Evolutionary conservation across 2,888 invertebrate genomes (phyloP), one percentile per base, ranked within the genome.

Genomic region (Thereva nobilitata): DNA sequence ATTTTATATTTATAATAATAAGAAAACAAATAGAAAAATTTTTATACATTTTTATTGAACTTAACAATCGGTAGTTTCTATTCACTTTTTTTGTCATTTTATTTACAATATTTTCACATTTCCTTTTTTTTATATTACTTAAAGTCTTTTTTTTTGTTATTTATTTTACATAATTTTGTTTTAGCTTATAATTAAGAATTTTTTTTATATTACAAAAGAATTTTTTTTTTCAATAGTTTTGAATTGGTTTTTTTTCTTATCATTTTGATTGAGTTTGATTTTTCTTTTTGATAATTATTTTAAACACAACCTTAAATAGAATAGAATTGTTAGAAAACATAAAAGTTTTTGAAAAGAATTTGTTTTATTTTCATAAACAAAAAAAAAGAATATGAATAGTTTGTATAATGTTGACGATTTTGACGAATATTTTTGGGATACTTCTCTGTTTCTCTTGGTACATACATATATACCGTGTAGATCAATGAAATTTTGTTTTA

Each of bases 291-390:
- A n/a, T 56, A 42, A 47, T 64, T 64, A 64, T 23, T 34, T 10
- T 47, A 23, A 64, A 65, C 65, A 65, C 65, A 65, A 65, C 65
- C 65, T 55, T 45, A 42, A 65, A 56, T 65, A 47, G 8, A 56
- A 65, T 47, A 56, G 37, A n/a, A 56, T 64, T 64, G 52, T 64
- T 12, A 41, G 37, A 47, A 35, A 59, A 59, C 35, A 59, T 10
- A 45, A 6, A 35, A 34, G 1, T 44, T 8, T 7, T 35, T 9
- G 9, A n/a, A 6, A 56, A 52, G 23, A 2, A 23, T 23, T 23
- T 23, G 23, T 23, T 23, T 2, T 23, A n/a, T n/a, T n/a, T n/a
- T n/a, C n/a, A n/a, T n/a, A n/a, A n/a, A n/a, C 23, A 23, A 23
- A 23, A 23, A 23, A 23, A 23, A 23, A 23, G 23, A 23, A 23